phyloP scores from a whole-genome alignment of 2,888 invertebrate genomes.

The Eumerus sabulonum region DNA sequence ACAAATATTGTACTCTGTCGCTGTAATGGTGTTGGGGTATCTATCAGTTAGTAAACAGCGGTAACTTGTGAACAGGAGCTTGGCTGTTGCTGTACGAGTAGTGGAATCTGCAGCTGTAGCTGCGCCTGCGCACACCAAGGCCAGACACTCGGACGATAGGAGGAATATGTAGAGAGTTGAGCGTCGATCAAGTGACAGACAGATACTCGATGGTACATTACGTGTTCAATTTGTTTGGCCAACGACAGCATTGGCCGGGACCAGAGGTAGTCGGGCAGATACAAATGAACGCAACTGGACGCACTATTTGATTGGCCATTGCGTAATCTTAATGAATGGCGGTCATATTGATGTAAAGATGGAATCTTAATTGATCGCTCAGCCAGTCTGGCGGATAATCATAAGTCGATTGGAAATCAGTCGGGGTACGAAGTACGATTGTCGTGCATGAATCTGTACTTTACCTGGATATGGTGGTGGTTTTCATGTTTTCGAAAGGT shows the following conservation, averaged over 20 bases:
- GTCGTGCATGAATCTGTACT: too few relatives aligned
- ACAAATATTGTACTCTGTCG: conserved; percentile 20
- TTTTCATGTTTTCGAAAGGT: too few relatives aligned
- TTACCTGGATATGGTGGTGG: too few relatives aligned
- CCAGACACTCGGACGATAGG: conserved; percentile 29
- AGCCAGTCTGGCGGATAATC: conserved; percentile 1
- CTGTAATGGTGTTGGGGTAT: conserved; percentile 21
- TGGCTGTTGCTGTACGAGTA: too few relatives aligned
- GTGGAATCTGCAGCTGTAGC: conserved; percentile 8
- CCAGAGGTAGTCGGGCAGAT: too few relatives aligned
- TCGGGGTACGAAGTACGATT: neutral
- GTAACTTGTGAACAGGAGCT: too few relatives aligned
- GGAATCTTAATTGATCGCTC: conserved; percentile 30
- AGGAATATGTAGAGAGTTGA: conserved; percentile 23
- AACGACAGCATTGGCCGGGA: neutral
- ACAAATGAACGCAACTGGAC: neutral
- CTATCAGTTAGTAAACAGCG: conserved; percentile 30
- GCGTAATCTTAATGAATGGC: conserved; percentile 32
- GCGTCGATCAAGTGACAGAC: neutral
- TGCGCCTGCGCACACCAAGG: conserved; percentile 37
- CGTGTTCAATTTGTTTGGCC: conserved; percentile 2
- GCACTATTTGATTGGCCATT: conserved; percentile 36
- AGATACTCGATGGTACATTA: neutral
- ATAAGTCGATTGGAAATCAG: conserved; percentile 10
- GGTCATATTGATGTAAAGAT: conserved; percentile 42